Conservation (phyloP, 1,140 invertebrate genomes). For the Papilio polyxenes region DNA sequence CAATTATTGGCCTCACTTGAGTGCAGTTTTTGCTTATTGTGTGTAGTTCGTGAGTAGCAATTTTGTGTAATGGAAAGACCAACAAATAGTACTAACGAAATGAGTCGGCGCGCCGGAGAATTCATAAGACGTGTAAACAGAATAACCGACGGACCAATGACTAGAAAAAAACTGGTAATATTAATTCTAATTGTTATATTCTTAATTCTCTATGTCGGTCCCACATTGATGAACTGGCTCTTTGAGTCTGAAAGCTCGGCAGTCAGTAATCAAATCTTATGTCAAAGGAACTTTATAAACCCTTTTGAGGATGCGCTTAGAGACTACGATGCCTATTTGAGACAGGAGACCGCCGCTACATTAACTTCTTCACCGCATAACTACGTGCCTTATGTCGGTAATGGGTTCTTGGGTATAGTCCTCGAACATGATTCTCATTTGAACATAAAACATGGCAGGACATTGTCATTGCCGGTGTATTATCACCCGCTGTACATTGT, state of each 20-base stretch:
- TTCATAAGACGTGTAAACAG: constrained; percentile 81
- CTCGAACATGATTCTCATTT: constrained; percentile 84
- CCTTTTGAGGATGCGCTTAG: constrained; percentile 82
- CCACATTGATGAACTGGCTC: constrained; percentile 83
- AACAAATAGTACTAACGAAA: constrained; percentile 58
- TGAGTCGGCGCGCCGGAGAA: constrained; percentile 72
- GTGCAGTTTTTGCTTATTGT: constrained; percentile 23
- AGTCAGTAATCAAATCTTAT: constrained; percentile 82
- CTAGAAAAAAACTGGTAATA: constrained; percentile 84
- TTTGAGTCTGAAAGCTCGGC: constrained; percentile 74
- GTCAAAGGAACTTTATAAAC: constrained; percentile 84
- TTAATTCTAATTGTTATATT: constrained; percentile 82
- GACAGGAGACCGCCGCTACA: constrained; percentile 80
- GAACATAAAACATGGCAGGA: constrained; percentile 86
- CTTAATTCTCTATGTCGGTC: constrained; percentile 84
- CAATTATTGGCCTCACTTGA: constrained; percentile 50
- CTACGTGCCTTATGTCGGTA: constrained; percentile 89
- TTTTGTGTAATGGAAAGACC: constrained; percentile 67
- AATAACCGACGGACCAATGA: constrained; percentile 82
- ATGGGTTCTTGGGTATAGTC: constrained; percentile 87
- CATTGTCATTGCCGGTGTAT: constrained; percentile 85
- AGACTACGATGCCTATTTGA: constrained; percentile 86
- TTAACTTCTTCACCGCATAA: constrained; percentile 79
- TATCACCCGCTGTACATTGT: constrained; percentile 88
- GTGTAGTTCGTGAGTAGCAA: constrained; percentile 29